Conservation (phyloP, 2,888 invertebrate species). For the Sabellastarte sp. region DNA sequence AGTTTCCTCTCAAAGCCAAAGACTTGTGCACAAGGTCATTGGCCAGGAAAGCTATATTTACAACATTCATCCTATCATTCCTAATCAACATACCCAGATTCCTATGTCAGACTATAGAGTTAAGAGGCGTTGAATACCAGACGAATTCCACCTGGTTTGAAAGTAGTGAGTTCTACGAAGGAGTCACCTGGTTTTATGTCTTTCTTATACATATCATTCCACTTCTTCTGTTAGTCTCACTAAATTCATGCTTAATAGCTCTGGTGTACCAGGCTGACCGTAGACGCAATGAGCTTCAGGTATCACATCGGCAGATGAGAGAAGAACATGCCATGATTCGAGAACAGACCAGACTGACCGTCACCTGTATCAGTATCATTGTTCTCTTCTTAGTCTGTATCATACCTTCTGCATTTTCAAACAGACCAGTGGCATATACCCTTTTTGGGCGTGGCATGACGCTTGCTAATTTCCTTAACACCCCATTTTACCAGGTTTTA, state of each 20-base stretch:
- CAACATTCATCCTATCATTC: slow-evolving; percentile 33
- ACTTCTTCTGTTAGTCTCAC: slow-evolving; percentile 34
- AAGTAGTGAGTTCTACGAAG: slow-evolving; percentile 24
- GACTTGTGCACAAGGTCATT: slow-evolving; percentile 43
- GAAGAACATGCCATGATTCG: slow-evolving; percentile 3
- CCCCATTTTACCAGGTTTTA: slow-evolving; percentile 35
- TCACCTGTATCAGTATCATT: slow-evolving; percentile 49
- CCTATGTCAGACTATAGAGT: slow-evolving; percentile 20
- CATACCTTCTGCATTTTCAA: slow-evolving; percentile 48
- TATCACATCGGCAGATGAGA: background rate
- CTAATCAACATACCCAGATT: slow-evolving; percentile 47
- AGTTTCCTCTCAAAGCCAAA: slow-evolving; percentile 42
- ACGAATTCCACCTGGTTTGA: slow-evolving; percentile 34
- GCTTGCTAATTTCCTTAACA: slow-evolving; percentile 29
- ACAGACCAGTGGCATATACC: slow-evolving; percentile 42
- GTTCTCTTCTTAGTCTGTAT: slow-evolving; percentile 49
- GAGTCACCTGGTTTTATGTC: slow-evolving; percentile 43
- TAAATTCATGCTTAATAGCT: slow-evolving; percentile 42
- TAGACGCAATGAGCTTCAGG: slow-evolving; percentile 1
- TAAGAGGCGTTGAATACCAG: slow-evolving; percentile 7
- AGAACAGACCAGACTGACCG: slow-evolving; percentile 47
- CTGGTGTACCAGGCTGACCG: slow-evolving; percentile 39
- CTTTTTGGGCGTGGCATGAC: slow-evolving; percentile 35
- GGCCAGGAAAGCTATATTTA: slow-evolving; percentile 42
- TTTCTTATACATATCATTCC: slow-evolving; percentile 42